phyloP scores from a whole-genome alignment of 2,888 invertebrate species.

The Eristalinus aeneus region DNA sequence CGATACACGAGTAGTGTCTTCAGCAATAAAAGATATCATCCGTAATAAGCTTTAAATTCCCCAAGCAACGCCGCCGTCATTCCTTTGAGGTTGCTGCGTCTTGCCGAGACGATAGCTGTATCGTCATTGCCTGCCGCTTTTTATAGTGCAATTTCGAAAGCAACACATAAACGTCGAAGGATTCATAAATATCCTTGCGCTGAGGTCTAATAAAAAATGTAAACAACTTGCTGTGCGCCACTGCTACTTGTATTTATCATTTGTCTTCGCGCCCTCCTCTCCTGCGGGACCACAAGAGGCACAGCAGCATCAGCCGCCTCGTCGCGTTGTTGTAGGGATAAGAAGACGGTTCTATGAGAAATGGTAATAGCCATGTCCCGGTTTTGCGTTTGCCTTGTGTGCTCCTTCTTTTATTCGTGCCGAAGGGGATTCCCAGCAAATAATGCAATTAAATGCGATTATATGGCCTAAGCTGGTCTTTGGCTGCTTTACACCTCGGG shows the following conservation, averaged over 20 bases:
- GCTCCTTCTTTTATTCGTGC: not conserved
- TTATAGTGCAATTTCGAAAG: conserved; percentile 48
- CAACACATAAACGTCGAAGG: conserved; percentile 42
- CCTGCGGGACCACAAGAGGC: not conserved
- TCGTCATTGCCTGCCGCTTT: conserved; percentile 33
- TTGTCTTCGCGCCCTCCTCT: conserved; percentile 19
- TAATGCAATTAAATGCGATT: conserved; percentile 45
- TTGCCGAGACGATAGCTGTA: conserved; percentile 5
- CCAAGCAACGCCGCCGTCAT: not conserved
- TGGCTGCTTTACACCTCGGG: conserved; percentile 2
- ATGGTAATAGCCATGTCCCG: conserved; percentile 36
- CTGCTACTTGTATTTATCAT: conserved; percentile 8
- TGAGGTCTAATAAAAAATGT: conserved; percentile 61
- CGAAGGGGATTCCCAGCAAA: conserved; percentile 2
- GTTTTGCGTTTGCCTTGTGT: conserved; percentile 2
- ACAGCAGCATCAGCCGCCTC: not conserved
- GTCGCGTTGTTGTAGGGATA: not conserved
- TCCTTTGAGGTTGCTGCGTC: not conserved
- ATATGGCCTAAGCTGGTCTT: not conserved
- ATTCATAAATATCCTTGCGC: conserved; percentile 60
- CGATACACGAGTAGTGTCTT: not conserved
- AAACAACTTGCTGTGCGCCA: conserved; percentile 36
- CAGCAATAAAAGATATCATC: not conserved
- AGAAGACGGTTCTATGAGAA: conserved; percentile 22
- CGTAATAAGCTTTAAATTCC: not conserved